Conservation (phyloP, 1,140 invertebrate species). For the Hormaphis cornu region DNA sequence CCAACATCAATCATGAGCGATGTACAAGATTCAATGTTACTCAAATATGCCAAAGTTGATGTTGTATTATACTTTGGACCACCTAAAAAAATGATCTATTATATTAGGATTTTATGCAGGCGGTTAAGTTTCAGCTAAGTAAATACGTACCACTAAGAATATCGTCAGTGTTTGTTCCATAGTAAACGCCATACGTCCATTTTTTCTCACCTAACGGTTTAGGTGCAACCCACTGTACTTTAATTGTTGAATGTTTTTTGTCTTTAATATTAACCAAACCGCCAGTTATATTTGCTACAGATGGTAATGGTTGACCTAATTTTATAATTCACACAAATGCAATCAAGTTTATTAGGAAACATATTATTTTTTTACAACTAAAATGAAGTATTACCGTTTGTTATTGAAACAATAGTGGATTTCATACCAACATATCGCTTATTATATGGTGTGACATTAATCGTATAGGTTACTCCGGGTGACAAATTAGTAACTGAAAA, state of each 20-base stretch:
- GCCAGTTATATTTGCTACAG: slow-evolving; percentile 45
- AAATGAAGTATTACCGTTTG: slow-evolving; percentile 19
- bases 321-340: neutral
- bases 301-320: slow-evolving; percentile 45
- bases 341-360: slow-evolving; percentile 2
- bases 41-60: slow-evolving; percentile 50
- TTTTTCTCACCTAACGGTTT: slow-evolving; percentile 46
- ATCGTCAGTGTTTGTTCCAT: slow-evolving; percentile 42
- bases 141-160: neutral
- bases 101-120: slow-evolving; percentile 37
- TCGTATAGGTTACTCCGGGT: slow-evolving; percentile 50
- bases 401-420: slow-evolving; percentile 4
- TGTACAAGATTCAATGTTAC: slow-evolving; percentile 59
- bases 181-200: slow-evolving; percentile 58
- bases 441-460: slow-evolving; percentile 44
- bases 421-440: slow-evolving; percentile 10
- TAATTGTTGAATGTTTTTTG: slow-evolving; percentile 47
- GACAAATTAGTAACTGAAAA: slow-evolving; percentile 50
- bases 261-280: slow-evolving; percentile 48
- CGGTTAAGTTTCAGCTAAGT: too few relatives aligned
- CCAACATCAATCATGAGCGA: slow-evolving; percentile 64
- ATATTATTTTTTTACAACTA: too few relatives aligned
- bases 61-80: slow-evolving; percentile 49
- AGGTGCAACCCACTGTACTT: slow-evolving; percentile 54
- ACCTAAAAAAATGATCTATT: slow-evolving; percentile 36